Evolutionary conservation across 2,113 vertebrate genomes (phyloP), one percentile per base, ranked within the genome.

Genomic region (Motacilla tschutschensis): DNA sequence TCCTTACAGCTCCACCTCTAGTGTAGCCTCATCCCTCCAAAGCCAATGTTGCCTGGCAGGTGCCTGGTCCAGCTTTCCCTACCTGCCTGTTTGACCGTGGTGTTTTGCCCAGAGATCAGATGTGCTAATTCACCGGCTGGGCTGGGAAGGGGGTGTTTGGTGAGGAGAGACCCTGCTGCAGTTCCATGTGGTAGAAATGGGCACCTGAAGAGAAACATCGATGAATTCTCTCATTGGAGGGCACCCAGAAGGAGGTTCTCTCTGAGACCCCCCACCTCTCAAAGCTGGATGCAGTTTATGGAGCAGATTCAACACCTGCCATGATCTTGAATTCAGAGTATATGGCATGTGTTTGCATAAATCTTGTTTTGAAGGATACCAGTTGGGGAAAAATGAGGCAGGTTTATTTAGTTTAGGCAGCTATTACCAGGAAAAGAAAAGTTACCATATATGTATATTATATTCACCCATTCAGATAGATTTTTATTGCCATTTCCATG

Each of bases 401-500:
- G 9, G 14, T 54, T 40, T 8, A 26, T 7, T 62, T 46, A 4
- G 5, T 82, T 82, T 54, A 50, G 29, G 13, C 11, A 63, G 13
- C 6, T 79, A 8, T 66, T 50, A 25, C 9, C 0, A 8, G 9
- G 1, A 0, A 7, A n/a, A 54, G 57, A 50, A 31, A 4, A 6
- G 0, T 17, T 60, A 33, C 2, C 36, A 9, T 48, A 17, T 22
- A 4, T 57, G 20, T 36, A 36, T 16, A 6, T 36, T 18, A 28
- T 51, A 70, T 70, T 74, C 10, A 48, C 4, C 7, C n/a, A 11
- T 35, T 46, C 17, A 78, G 6, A 16, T 47, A 3, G 4, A 25
- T 31, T 91, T 81, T 80, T 48, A 21, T 9, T 89, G 8, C 6
- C 0, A 12, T 53, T 77, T 85, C 25, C 4, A 1, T 57, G 28